Conservation (phyloP, 37 sponge, comb jelly and placozoan species). For the Amphimedon queenslandica region DNA sequence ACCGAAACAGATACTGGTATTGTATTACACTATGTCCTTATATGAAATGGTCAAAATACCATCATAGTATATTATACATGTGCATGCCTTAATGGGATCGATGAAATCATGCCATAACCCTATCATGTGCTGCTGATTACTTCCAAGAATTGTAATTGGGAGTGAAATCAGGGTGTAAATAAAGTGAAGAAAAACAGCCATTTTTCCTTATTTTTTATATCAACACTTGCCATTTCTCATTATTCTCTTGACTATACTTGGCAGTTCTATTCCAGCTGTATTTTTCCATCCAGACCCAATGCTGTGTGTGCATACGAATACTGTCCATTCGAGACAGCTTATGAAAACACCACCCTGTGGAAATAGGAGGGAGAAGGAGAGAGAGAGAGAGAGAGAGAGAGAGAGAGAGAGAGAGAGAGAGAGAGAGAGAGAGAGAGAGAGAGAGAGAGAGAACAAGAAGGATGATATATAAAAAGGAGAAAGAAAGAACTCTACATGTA, state of each 20-base stretch:
- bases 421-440: conserved; percentile 2
- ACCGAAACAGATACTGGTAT: no score
- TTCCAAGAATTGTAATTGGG: not conserved
- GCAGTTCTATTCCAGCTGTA: conserved; percentile 96
- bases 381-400: conserved; percentile 2
- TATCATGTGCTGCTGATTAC: not conserved
- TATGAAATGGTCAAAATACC: no score
- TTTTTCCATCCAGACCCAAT: conserved; percentile 92
- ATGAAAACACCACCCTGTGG: conserved; percentile 26
- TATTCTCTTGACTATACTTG: conserved; percentile 51
- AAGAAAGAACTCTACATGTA: no score
- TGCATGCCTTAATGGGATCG: not conserved
- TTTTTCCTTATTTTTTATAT: not conserved
- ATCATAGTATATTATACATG: no score
- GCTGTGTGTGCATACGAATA: conserved; percentile 59
- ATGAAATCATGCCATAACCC: not conserved
- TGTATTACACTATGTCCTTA: no score
- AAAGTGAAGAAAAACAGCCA: no score
- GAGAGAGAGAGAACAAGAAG: not conserved
- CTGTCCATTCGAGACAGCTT: conserved; percentile 24
- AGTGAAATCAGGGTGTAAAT: not conserved
- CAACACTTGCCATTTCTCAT: not conserved
- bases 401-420: conserved; percentile 9
- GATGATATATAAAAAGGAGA: conserved; percentile 1
- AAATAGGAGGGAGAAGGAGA: not conserved